These are phyloP conservation scores for Crocodylus rhombifer DNA, from an alignment of 2,797 vertebrate species.

Conservation along the genomic window DNA sequence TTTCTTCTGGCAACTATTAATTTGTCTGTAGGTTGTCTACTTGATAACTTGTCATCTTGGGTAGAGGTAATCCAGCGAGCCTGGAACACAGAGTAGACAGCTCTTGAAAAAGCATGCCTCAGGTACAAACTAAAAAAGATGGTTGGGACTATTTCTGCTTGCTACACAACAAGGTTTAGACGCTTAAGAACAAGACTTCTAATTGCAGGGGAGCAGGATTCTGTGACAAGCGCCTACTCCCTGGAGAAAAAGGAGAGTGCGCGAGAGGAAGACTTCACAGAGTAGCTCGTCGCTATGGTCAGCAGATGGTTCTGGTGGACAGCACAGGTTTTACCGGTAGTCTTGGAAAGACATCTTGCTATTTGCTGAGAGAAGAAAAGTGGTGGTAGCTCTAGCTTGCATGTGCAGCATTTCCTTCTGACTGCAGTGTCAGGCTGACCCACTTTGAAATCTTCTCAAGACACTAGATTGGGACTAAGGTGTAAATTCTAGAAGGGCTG, in stretches of 20 bases:
- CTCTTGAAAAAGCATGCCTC: conserved; percentile 25
- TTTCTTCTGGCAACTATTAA: neutral
- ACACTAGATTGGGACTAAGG: neutral
- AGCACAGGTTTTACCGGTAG: accelerated
- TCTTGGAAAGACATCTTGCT: neutral
- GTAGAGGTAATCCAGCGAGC: neutral
- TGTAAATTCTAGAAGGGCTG: neutral
- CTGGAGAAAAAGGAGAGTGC: neutral
- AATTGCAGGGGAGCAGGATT: neutral
- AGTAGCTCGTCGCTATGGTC: neutral
- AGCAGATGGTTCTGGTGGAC: neutral
- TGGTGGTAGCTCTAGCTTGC: accelerated
- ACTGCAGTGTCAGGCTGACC: neutral
- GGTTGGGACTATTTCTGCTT: neutral
- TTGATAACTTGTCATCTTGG: neutral
- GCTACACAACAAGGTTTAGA: neutral
- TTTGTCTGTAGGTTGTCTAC: conserved; percentile 11
- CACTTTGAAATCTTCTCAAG: accelerated
- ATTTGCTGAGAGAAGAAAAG: neutral
- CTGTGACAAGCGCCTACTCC: neutral
- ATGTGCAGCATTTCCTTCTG: neutral
- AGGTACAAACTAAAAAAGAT: neutral
- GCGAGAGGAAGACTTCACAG: neutral
- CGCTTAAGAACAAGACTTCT: neutral
- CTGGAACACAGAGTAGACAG: neutral